Evolutionary conservation across 2,888 invertebrate genomes (phyloP).

Genomic region (Azorinus chamasolen): DNA sequence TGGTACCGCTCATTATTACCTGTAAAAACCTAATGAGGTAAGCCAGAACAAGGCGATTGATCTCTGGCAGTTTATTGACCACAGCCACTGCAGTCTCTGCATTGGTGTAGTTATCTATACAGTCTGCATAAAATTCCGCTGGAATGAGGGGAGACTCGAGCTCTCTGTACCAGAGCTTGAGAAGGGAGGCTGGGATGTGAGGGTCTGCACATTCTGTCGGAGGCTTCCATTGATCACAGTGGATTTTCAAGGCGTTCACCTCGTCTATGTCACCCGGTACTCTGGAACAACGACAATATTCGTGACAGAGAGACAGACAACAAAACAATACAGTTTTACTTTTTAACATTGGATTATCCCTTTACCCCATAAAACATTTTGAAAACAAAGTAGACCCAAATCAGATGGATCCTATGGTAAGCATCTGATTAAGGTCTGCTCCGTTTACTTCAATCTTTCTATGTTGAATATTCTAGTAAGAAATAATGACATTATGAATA

Average conservation of each 20-base stretch:
- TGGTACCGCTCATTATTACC: slow-evolving; percentile 84
- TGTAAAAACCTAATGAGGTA: slow-evolving; percentile 91
- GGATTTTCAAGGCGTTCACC: slow-evolving; percentile 94
- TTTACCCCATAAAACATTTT: too few relatives aligned
- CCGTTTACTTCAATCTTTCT: too few relatives aligned
- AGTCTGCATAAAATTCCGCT: slow-evolving; percentile 95
- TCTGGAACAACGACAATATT: too few relatives aligned
- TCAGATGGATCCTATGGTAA: too few relatives aligned
- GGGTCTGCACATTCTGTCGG: slow-evolving; percentile 90
- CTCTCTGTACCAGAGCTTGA: slow-evolving; percentile 97
- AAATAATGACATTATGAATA: too few relatives aligned
- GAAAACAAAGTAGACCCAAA: too few relatives aligned
- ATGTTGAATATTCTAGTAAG: too few relatives aligned
- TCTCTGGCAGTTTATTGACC: slow-evolving; percentile 94
- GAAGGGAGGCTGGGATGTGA: slow-evolving; percentile 96
- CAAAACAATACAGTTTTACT: too few relatives aligned
- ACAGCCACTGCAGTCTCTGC: slow-evolving; percentile 93
- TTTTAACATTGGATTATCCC: too few relatives aligned
- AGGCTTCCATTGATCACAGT: slow-evolving; percentile 96
- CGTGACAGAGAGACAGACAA: too few relatives aligned
- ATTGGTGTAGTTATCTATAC: slow-evolving; percentile 89
- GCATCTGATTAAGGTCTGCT: too few relatives aligned
- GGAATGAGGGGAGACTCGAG: slow-evolving; percentile 98
- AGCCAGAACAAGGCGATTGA: slow-evolving; percentile 94
- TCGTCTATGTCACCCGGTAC: slow-evolving; percentile 98